Base-by-base conservation (phyloP, 2,797 vertebrate species). In the Petrocephalus sullivani region DNA sequence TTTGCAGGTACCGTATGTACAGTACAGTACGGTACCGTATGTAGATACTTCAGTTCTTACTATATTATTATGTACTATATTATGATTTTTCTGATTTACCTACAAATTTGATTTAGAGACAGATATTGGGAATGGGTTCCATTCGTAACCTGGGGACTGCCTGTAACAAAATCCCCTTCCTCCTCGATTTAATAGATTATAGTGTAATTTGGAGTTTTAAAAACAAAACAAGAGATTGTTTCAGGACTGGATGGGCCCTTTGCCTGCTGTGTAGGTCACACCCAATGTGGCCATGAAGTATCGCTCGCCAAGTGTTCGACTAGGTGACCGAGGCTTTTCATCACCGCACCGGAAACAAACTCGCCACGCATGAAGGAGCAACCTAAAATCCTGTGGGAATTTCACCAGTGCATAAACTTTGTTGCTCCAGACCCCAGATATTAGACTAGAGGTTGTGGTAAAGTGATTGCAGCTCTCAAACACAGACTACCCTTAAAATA, bases 201-300 rank as follows among this genome's bases (percentile, higher is more conserved):
- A 58, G 87, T 89, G 89, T 91, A 88, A 90, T 86, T 87, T 87
- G 90, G 0, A 83, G n/a, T 83, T 21, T 9, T 51, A 28, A 84
- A 84, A 84, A 84, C 21, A 84, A 84, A 54, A 23, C 82, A 53
- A 14, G 8, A 10, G 53, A 21, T 49, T 92, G 89, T 91, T 93
- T 94, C 91, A 89, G 90, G 93, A 86, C 92, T 91, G 92, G 94
- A 92, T 93, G 91, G 93, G 91, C 91, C 91, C 91, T 93, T 91
- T 90, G 89, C 91, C 58, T 87, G 89, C 92, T 93, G 93, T 90
- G 90, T 89, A 89, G 91, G 91, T 92, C 94, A 94, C 93, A 95
- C 94, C 93, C 93, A 94, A 93, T 93, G 93, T 94, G 94, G 94
- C 94, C 95, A 94, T 95, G 94, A 95, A 85, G 91, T 89, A 87